Percentiles rank a stretch among this genome's conserved stretches.
These are phyloP conservation scores for Sciaenops ocellatus DNA, from an alignment of 2,797 vertebrate species.

Conservation along the genomic window DNA sequence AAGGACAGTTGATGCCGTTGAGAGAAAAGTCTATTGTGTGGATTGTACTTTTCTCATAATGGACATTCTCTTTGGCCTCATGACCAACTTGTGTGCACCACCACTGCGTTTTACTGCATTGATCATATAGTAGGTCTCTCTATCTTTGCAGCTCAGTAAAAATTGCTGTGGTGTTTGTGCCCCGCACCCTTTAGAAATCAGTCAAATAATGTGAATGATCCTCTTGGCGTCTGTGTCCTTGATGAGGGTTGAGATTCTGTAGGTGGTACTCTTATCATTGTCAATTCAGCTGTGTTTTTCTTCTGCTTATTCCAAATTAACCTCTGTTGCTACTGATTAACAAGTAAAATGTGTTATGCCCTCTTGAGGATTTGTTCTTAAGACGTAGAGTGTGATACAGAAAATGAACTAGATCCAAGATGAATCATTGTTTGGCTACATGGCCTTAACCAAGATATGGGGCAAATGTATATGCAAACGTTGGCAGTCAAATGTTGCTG, in stretches of 20 bases:
- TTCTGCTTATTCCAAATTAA: conserved; percentile 12
- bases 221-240: conserved; percentile 11
- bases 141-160: background rate
- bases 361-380: conserved; percentile 7
- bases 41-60: background rate
- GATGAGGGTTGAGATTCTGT: conserved; percentile 15
- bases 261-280: conserved; percentile 15
- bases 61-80: background rate
- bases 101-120: background rate
- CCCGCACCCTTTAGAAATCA: conserved; percentile 3
- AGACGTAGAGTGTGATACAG: background rate
- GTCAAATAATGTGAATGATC: conserved; percentile 2
- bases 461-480: too few species aligned
- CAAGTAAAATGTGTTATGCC: conserved; percentile 7
- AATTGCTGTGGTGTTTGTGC: conserved; percentile 3
- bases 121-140: background rate
- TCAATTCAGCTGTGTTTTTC: conserved; percentile 11
- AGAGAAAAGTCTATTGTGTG: conserved; percentile 1
- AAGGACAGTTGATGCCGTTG: conserved; percentile 11
- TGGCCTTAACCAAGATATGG: background rate
- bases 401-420: background rate
- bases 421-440: background rate
- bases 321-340: conserved; percentile 20
- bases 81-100: background rate
- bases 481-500: too few species aligned